Evolutionary conservation across 2,888 invertebrate genomes (phyloP).

Genomic region (Halictus quadricinctus): DNA sequence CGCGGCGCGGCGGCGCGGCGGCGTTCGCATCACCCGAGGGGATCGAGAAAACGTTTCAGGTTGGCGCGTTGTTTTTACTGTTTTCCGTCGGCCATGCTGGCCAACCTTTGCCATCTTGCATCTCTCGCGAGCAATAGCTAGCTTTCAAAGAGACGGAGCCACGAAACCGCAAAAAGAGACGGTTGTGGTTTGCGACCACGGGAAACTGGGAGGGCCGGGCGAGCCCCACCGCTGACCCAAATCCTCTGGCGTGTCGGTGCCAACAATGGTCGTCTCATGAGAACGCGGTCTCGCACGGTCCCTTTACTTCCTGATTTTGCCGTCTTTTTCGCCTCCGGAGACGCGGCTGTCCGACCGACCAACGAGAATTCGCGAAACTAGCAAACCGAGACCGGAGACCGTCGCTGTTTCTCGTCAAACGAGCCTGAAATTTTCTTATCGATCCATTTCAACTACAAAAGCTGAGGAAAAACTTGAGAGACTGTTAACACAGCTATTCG

Average conservation of each 20-base stretch:
- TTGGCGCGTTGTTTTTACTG: slow-evolving; percentile 62
- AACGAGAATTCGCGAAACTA: slow-evolving; percentile 12
- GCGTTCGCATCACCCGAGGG: not conserved
- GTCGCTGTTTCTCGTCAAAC: not conserved
- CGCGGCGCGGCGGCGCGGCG: not conserved
- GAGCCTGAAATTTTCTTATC: not conserved
- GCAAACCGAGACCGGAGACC: slow-evolving; percentile 3
- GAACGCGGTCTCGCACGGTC: slow-evolving; percentile 71
- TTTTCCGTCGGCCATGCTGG: slow-evolving; percentile 63
- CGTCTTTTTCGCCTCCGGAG: slow-evolving; percentile 57
- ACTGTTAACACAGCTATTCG: not conserved
- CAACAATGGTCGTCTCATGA: slow-evolving; percentile 73
- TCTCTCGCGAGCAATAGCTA: slow-evolving; percentile 59
- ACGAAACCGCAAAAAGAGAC: slow-evolving; percentile 70
- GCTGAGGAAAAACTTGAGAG: not conserved
- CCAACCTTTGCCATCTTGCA: slow-evolving; percentile 66
- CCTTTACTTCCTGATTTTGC: slow-evolving; percentile 69
- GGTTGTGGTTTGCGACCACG: slow-evolving; percentile 70
- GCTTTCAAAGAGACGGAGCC: slow-evolving; percentile 64
- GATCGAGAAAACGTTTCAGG: slow-evolving; percentile 12
- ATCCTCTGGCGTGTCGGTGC: slow-evolving; percentile 68
- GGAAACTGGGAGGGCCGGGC: slow-evolving; percentile 73
- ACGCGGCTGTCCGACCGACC: slow-evolving; percentile 27
- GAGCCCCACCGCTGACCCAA: slow-evolving; percentile 75
- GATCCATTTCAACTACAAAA: not conserved